Evolutionary conservation across 2,888 invertebrate genomes (phyloP).

Genomic region (Terebella lapidaria): DNA sequence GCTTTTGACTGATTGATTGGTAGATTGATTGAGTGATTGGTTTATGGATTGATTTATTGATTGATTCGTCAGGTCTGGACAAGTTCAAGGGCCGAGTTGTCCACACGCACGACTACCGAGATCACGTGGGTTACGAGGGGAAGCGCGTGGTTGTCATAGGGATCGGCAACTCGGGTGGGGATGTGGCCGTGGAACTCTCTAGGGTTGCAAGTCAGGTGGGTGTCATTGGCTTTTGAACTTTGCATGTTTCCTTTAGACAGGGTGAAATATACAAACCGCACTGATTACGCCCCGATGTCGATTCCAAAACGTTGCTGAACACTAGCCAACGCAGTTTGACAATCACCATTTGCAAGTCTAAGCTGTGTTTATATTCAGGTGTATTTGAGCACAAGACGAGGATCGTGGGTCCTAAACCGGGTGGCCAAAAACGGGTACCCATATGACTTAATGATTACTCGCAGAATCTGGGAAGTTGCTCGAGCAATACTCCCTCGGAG

Average conservation of each 20-base stretch:
- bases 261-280: no score
- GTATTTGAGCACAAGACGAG: conserved; percentile 52
- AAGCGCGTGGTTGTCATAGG: conserved; percentile 55
- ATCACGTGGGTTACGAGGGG: conserved; percentile 50
- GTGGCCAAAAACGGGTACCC: conserved; percentile 40
- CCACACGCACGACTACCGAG: conserved; percentile 26
- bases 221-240: no score
- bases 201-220: not conserved
- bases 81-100: conserved; percentile 4
- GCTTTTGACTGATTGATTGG: no score
- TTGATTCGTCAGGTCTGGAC: no score
- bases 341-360: no score
- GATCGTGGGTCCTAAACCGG: conserved; percentile 53
- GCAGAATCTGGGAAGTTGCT: not conserved
- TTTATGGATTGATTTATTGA: no score
- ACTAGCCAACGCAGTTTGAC: no score
- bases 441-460: conserved; percentile 28
- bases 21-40: no score
- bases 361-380: no score
- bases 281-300: no score
- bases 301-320: no score
- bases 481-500: not conserved
- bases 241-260: no score
- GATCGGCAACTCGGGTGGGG: conserved; percentile 56
- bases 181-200: conserved; percentile 54